These are phyloP conservation scores for Melieria omissa DNA, from an alignment of 2,888 invertebrate species.

Conservation along the genomic window DNA sequence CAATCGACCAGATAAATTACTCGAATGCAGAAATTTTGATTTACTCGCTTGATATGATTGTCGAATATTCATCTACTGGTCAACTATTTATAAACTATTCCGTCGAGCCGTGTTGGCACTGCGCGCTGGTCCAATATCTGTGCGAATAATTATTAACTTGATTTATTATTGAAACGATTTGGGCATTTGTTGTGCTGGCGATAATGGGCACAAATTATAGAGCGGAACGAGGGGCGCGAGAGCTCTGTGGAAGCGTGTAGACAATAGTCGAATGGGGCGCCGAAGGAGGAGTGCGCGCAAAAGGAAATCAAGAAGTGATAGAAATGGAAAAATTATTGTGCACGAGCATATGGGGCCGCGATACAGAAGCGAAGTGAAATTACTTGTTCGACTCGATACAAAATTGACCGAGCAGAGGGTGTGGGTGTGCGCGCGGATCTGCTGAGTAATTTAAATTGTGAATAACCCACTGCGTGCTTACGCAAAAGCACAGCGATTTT, in stretches of 20 bases:
- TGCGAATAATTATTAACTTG: conserved; percentile 11
- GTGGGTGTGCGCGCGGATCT: not conserved
- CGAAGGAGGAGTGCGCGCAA: not conserved
- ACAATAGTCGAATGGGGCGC: not conserved
- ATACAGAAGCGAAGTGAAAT: not conserved
- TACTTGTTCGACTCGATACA: not conserved
- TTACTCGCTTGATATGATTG: conserved; percentile 18
- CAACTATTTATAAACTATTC: conserved; percentile 10
- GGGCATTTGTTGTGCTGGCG: conserved; percentile 9
- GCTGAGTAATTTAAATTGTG: conserved; percentile 22
- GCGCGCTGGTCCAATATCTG: not conserved
- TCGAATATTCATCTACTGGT: conserved; percentile 13
- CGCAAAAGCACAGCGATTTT: conserved; percentile 24
- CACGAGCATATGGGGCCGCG: too few species aligned
- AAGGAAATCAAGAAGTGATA: too few species aligned
- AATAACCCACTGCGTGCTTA: conserved; percentile 32
- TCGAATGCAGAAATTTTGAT: conserved; percentile 8
- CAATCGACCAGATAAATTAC: not conserved
- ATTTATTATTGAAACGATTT: conserved; percentile 22
- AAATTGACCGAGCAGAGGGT: too few species aligned
- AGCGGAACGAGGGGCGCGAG: not conserved
- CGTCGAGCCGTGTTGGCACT: not conserved
- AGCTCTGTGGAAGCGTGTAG: not conserved
- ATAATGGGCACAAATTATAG: conserved; percentile 1
- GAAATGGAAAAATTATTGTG: too few species aligned